Evolutionary conservation across 2,113 vertebrate genomes (phyloP).

Genomic region (Oncorhynchus masou): DNA sequence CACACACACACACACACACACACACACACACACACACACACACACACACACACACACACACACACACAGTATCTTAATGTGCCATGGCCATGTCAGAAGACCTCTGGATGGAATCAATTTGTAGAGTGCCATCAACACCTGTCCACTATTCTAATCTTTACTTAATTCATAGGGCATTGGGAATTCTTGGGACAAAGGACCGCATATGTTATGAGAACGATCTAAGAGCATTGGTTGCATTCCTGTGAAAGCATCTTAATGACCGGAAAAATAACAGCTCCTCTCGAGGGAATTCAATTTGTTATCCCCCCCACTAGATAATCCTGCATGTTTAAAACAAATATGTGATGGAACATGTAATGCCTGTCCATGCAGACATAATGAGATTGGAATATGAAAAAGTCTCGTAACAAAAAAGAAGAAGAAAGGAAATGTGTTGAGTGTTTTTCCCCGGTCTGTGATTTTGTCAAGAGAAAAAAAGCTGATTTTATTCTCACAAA

Average conservation of each 20-base stretch:
- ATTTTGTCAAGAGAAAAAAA: constrained; percentile 12
- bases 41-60: not conserved
- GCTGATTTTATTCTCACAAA: constrained; percentile 29
- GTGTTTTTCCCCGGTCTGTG: not conserved
- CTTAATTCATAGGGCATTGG: not conserved
- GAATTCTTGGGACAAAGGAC: not conserved
- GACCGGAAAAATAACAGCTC: not conserved
- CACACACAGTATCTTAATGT: not conserved
- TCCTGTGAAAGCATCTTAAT: not conserved
- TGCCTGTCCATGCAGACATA: not conserved
- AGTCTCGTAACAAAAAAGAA: not conserved
- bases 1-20: no score
- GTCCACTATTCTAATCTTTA: not conserved
- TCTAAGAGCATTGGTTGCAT: not conserved
- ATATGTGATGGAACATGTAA: not conserved
- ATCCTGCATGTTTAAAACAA: not conserved
- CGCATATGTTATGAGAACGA: not conserved
- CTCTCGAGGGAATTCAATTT: not conserved
- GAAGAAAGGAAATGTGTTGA: constrained; percentile 13
- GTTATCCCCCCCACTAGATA: not conserved
- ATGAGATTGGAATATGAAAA: not conserved
- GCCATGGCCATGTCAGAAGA: not conserved
- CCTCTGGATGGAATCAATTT: not conserved
- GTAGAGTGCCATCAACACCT: not conserved
- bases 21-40: not conserved